Evolutionary conservation across 2,797 vertebrate genomes (phyloP), one percentile per base, ranked within the genome.

Genomic region (Alfaro cultratus): DNA sequence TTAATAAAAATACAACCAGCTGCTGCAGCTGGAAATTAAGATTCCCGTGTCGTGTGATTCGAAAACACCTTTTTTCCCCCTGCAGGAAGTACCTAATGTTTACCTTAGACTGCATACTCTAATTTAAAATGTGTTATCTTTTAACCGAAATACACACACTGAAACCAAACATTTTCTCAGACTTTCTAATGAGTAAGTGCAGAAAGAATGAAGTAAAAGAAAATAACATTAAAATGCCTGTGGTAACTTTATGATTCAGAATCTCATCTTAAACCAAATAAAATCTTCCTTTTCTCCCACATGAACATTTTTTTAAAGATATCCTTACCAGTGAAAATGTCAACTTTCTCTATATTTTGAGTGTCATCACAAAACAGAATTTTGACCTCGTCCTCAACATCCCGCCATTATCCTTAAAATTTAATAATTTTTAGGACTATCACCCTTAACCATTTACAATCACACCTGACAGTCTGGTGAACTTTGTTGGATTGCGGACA

Each of bases 1-100:
- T 83, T 57, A 86, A 80, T 60, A 34, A 83, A 84, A 80, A 71
- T 60, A 77, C 67, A 74, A 71, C 71, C n/a, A 46, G 77, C 72
- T 64, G 78, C 21, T 45, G 68, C 41, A n/a, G 34, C 15, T 29
- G 26, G 57, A 57, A 11, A 75, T 64, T 75, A 41, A 55, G 45
- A 81, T 86, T 81, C 78, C 45, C 73, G 5, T 12, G 36, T 41
- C 46, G 46, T 79, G 64, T 83, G 75, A 74, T 76, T 53, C 49
- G 55, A 51, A 60, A 70, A 29, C 34, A 85, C 43, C 72, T 77
- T 34, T 53, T 81, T 47, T 11, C 1, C 3, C 34, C 7, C 23
- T 2, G 18, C 18, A 8, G 49, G 18, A 51, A 21, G 7, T 51
- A 23, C 11, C 4, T 41, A 12, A 41, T 68, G 64, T 68, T 41